Base-by-base conservation (phyloP, 2,888 invertebrate genomes). In the Tetanocera ferruginea region DNA sequence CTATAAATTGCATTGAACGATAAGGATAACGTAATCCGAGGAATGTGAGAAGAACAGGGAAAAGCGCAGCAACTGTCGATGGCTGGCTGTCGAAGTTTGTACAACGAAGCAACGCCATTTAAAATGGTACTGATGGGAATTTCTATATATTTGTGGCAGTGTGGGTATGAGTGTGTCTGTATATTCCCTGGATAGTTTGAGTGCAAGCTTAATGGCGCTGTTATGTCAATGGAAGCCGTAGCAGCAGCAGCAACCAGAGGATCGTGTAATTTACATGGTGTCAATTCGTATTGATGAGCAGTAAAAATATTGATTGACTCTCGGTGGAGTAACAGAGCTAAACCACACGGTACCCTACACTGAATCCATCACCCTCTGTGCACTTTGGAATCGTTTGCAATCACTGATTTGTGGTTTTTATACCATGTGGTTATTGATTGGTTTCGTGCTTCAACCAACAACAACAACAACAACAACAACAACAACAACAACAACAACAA, bases 381-480 rank as follows among this genome's bases (percentile, higher is more conserved):
- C 9, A 60, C n/a, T 9, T 9, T 11, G 23, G 66, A n/a, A 6
- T 43, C 43, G 19, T 43, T 23, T 67, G 67, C 67, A 67, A 67
- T 67, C 67, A 67, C 34, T 67, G 67, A 67, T 67, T 67, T 67
- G 67, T 43, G 67, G 67, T 8, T 67, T 67, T 67, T 43, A 67
- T 67, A 34, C 43, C 9, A 34, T 67, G 67, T 37, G 67, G 67
- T 67, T 67, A 67, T 67, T 67, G 67, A 67, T 67, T 67, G 77
- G 55, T 73, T 77, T 57, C 66, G 52, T 67, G 49, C 28, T 37
- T 28, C 17, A 52, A 66, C 23, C 72, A 55, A 72, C n/a, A 62
- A n/a, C 52, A 28, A 2, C 23, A 55, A n/a, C 49, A 31, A 75
- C 14, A n/a, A 6, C 23, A 73, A 11, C n/a, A 23, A 52, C 52